Evolutionary conservation across 2,113 vertebrate genomes (phyloP).

Genomic region (Vidua macroura): DNA sequence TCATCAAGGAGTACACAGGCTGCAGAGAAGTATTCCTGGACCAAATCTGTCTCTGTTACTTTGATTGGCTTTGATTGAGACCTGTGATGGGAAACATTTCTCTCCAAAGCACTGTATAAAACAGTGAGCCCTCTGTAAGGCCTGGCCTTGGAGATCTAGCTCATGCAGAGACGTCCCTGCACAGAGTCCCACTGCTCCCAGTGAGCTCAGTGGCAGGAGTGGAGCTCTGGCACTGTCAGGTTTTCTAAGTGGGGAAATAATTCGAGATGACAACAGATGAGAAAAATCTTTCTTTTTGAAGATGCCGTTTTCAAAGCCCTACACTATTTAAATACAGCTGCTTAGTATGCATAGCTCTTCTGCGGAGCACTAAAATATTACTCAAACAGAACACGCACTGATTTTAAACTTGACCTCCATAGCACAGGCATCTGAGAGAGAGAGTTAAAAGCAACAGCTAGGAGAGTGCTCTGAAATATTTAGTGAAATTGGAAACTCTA

Average conservation of each 20-base stretch:
- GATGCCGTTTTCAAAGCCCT: background rate
- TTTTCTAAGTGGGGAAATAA: background rate
- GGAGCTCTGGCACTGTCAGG: background rate
- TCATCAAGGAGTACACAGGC: background rate
- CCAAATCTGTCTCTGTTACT: background rate
- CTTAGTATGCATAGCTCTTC: constrained; percentile 51
- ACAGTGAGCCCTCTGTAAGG: background rate
- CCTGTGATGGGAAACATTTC: constrained; percentile 42
- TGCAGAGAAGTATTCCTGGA: background rate
- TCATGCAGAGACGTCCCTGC: background rate
- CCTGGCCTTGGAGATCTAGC: background rate
- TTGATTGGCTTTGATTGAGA: constrained; percentile 32
- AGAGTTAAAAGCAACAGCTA: constrained; percentile 20
- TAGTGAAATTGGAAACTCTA: constrained; percentile 34
- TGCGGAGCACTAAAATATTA: background rate
- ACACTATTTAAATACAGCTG: constrained; percentile 11
- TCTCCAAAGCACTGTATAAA: constrained; percentile 15
- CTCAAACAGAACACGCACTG: constrained; percentile 25
- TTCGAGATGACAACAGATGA: background rate
- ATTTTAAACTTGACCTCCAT: constrained; percentile 46
- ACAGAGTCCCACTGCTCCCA: background rate
- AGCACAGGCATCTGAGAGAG: background rate
- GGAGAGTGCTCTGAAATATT: constrained; percentile 28
- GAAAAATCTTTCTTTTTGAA: constrained; percentile 26
- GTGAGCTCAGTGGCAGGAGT: background rate